Percentiles rank a stretch among this genome's conserved stretches.
phyloP scores from a whole-genome alignment of 2,797 vertebrate genomes.

The Meda fulgida region DNA sequence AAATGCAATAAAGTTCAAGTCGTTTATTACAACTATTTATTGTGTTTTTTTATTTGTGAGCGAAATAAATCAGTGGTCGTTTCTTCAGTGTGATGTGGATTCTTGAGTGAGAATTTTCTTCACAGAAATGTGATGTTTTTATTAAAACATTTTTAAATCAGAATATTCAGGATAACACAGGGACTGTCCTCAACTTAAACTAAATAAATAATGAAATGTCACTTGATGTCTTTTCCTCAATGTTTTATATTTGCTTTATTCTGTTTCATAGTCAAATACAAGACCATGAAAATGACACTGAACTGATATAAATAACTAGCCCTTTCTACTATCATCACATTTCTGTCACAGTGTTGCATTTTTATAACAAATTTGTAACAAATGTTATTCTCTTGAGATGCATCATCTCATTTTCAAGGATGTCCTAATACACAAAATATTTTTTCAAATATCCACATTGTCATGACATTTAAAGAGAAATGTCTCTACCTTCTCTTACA shows the following conservation, averaged over 20 bases:
- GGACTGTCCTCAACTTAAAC: neutral
- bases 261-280: neutral
- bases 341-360: neutral
- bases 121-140: neutral
- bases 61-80: neutral
- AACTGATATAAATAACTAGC: neutral
- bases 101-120: neutral
- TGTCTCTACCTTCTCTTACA: too few species aligned
- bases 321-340: neutral
- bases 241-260: neutral
- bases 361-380: neutral
- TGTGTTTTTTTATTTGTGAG: conserved; percentile 38
- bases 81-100: neutral
- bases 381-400: too few species aligned
- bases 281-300: neutral
- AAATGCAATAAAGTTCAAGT: conserved; percentile 89
- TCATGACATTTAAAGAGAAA: neutral
- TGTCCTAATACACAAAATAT: too few species aligned
- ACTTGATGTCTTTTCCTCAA: neutral
- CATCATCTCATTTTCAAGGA: too few species aligned
- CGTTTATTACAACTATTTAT: conserved; percentile 86
- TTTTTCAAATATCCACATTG: neutral
- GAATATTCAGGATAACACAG: neutral
- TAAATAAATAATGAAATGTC: neutral
- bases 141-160: neutral